phyloP scores from a whole-genome alignment of 2,888 invertebrate genomes.

The Epirrhoe alternata region DNA sequence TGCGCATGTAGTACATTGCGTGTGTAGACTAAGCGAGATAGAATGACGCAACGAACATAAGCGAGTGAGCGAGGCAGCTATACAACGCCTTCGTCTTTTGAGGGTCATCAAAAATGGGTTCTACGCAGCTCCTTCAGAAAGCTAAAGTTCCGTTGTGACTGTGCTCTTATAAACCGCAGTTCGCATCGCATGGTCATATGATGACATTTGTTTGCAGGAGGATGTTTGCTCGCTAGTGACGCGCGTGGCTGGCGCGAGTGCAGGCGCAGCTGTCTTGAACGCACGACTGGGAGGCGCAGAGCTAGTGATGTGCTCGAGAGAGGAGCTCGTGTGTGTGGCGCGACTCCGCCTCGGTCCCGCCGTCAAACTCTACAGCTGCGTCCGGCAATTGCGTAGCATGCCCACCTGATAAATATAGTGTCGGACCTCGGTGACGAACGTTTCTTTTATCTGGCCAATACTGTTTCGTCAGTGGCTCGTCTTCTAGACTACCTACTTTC shows the following conservation, averaged over 20 bases:
- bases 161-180: too few species aligned
- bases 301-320: constrained; percentile 92
- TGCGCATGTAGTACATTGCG: too few species aligned
- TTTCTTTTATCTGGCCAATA: not conserved
- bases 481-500: not conserved
- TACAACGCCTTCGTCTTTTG: too few species aligned
- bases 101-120: too few species aligned
- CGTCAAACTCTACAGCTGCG: constrained; percentile 85
- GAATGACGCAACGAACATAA: too few species aligned
- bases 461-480: not conserved
- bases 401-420: constrained; percentile 41
- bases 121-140: too few species aligned
- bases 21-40: too few species aligned
- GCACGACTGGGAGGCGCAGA: constrained; percentile 92
- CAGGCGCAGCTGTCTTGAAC: constrained; percentile 60
- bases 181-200: too few species aligned
- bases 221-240: constrained; percentile 64
- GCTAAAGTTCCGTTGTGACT: too few species aligned
- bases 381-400: constrained; percentile 63
- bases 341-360: constrained; percentile 94
- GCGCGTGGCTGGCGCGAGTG: constrained; percentile 61
- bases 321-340: constrained; percentile 90
- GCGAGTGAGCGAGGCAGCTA: too few species aligned
- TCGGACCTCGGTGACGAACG: not conserved
- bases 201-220: constrained; percentile 74